These are phyloP conservation scores for Cetoscarus ocellatus DNA, from an alignment of 2,797 vertebrate genomes.

Conservation along the genomic window DNA sequence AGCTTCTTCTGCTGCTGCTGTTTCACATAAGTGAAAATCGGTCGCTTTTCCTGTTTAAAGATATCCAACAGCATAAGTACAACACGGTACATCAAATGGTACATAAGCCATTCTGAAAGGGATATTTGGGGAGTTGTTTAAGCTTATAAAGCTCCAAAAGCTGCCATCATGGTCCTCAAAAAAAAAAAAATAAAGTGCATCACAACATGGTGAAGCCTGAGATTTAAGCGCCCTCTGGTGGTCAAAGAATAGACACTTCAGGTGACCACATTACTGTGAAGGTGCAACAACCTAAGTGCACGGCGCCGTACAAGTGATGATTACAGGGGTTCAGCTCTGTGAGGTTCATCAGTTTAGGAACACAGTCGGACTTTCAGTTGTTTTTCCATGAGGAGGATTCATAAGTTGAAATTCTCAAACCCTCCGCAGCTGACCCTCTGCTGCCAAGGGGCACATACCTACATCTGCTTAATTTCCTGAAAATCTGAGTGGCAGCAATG, in stretches of 20 bases:
- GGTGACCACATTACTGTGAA: not conserved
- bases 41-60: not conserved
- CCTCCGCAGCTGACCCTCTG: too few relatives aligned
- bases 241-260: not conserved
- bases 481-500: not conserved
- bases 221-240: constrained; percentile 44
- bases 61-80: not conserved
- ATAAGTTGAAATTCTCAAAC: too few relatives aligned
- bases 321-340: too few relatives aligned
- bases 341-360: too few relatives aligned
- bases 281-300: too few relatives aligned
- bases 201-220: not conserved
- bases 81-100: too few relatives aligned
- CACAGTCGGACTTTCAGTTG: too few relatives aligned
- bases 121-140: not conserved
- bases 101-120: not conserved
- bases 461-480: not conserved
- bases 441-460: not conserved
- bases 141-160: not conserved
- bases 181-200: not conserved
- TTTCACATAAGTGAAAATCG: too few relatives aligned
- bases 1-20: not conserved
- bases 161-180: not conserved
- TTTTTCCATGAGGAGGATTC: too few relatives aligned
- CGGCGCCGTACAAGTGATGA: too few relatives aligned